Evolutionary conservation across 2,113 vertebrate species (phyloP), one percentile per base, ranked within the genome.

Genomic region (Gallinago paraguaiae): DNA sequence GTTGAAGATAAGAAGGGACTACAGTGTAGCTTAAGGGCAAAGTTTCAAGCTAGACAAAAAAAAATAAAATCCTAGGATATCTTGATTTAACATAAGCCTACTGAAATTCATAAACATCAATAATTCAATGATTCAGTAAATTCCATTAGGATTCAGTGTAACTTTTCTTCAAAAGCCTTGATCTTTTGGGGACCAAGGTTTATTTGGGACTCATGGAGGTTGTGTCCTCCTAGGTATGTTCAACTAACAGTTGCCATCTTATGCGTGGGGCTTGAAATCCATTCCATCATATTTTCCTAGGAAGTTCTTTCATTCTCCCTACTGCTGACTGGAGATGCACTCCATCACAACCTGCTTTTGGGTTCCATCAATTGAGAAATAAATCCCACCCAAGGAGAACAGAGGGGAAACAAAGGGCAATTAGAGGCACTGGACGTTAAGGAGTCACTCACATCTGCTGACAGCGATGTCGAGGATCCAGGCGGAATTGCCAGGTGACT

Each of bases 401-500:
- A 50, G 90, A 85, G 70, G 56, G 78, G 78, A 95, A 91, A 91
- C 77, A 95, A 82, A 95, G 51, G 75, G 37, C 67, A 95, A 80
- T 92, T 82, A 95, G 48, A 82, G 75, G 54, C 50, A 79, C 28
- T 59, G 82, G 87, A 76, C 0, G 0, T 85, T 61, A 86, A 95
- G 70, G 53, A 95, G 75, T 90, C 87, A 91, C 70, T 95, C 92
- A 60, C 19, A 28, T 90, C 84, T 77, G 78, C 54, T 93, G 94
- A 86, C 91, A 93, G 78, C 75, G 77, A 65, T 3, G 37, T 24
- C 88, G 71, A 82, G 31, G 63, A 87, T 53, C 74, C 93, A 39
- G 75, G 87, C 1, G 9, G 90, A 95, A 96, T 63, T 95, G 92
- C 84, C 93, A 91, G 75, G 90, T 94, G 78, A 95, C 75, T 94